Evolutionary conservation across 2,113 vertebrate species (phyloP).

Genomic region (Crypturellus undulatus): DNA sequence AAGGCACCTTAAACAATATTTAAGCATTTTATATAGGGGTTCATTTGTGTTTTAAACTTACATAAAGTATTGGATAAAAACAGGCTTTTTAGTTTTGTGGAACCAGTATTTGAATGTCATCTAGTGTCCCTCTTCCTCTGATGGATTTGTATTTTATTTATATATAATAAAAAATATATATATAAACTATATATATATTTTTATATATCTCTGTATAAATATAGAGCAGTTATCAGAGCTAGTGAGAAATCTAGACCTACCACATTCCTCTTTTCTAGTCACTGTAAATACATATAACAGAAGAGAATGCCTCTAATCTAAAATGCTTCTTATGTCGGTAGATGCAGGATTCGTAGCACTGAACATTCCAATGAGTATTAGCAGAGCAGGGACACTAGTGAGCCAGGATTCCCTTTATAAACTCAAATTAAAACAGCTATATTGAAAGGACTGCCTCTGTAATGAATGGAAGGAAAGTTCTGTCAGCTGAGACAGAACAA

Average conservation of each 20-base stretch:
- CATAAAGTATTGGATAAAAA: neutral
- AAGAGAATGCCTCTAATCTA: neutral
- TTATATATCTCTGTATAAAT: neutral
- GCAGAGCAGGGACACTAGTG: neutral
- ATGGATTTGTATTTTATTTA: neutral
- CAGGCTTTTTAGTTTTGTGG: neutral
- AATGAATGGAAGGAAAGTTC: neutral
- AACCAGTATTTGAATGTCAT: neutral
- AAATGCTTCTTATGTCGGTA: neutral
- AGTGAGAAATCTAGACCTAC: neutral
- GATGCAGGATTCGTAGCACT: neutral
- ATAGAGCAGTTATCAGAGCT: neutral
- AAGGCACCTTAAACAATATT: slow-evolving; percentile 6
- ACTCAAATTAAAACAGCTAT: neutral
- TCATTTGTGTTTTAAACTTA: neutral
- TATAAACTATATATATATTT: too few relatives aligned
- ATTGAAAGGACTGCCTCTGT: neutral
- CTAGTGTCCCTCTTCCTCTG: neutral
- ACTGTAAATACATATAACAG: neutral
- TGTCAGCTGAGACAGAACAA: neutral
- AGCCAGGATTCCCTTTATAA: neutral
- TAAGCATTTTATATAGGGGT: neutral
- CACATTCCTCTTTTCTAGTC: neutral
- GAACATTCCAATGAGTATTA: neutral
- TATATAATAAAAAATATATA: neutral